Base-by-base conservation (phyloP, 2,113 vertebrate species). In the Peromyscus californicus region DNA sequence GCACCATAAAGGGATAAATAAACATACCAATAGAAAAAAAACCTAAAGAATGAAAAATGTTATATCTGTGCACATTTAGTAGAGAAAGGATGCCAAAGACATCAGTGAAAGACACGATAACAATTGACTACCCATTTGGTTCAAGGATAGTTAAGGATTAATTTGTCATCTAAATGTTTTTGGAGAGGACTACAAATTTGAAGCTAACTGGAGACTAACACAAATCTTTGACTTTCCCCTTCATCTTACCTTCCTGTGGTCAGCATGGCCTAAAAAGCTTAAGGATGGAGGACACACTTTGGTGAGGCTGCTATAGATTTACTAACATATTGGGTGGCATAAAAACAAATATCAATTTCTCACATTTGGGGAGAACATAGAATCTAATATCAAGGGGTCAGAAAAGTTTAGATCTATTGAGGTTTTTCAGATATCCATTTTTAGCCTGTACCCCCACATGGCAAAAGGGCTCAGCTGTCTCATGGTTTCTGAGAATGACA, bases 131-230 rank as follows among this genome's bases (percentile, higher is more conserved):
- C 8, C 29, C 54, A 61, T 59, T 96, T 93, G 26, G 54, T 93
- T 75, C 29, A 45, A 89, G 29, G 16, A 19, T 61, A 61, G 15
- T 69, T 80, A 54, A 69, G 39, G 21, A 84, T 84, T 75, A 74
- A 89, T 39, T 79, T 19, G 54, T 69, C 74, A 93, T 85, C 65
- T 75, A 74, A 80, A 85, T 69, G 42, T 91, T 76, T 48, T 84
- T 83, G 13, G 45, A 75, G 54, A 92, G 26, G 12, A 69, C 11
- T 51, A 2, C 2, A 91, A 89, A 19, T 33, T 76, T 26, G 26
- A 86, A 48, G 48, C 42, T 54, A 65, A 31, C 22, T 24, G 59
- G 36, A 26, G 0, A 82, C 22, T 42, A 45, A 42, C 24, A 2
- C 67, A 16, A 3, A 6, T 82, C n/a, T 91, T 45, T 86, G 74